phyloP scores from a whole-genome alignment of 1,140 invertebrate species.

The Oedothorax gibbosus region DNA sequence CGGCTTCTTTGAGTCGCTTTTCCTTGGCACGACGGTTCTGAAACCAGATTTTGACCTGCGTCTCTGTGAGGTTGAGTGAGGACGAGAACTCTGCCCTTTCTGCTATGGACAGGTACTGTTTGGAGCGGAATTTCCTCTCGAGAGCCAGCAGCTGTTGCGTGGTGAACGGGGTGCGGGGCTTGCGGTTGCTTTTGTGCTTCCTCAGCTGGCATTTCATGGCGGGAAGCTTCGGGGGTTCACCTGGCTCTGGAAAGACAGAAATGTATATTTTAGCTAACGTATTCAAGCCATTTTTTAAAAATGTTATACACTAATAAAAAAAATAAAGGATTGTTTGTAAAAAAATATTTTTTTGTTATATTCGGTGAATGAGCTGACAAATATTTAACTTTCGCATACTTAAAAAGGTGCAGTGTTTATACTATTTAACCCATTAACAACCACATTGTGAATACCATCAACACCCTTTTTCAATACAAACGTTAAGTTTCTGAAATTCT shows the following conservation, averaged over 20 bases:
- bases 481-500: no score
- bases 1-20: constrained; percentile 70
- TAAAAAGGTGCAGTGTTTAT: neutral
- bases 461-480: no score
- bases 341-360: neutral
- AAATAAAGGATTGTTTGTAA: neutral
- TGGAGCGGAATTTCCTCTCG: constrained; percentile 96
- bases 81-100: constrained; percentile 97
- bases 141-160: constrained; percentile 93
- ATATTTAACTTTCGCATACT: neutral
- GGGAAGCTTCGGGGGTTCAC: constrained; percentile 41
- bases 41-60: constrained; percentile 73
- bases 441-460: no score
- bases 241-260: constrained; percentile 50
- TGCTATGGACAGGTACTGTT: constrained; percentile 96
- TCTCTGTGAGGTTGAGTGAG: constrained; percentile 93
- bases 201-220: constrained; percentile 88
- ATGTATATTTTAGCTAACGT: no score
- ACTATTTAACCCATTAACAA: no score
- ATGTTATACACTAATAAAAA: neutral
- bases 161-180: constrained; percentile 97
- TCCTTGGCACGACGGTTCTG: constrained; percentile 73
- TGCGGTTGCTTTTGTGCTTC: constrained; percentile 96
- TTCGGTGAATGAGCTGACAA: neutral
- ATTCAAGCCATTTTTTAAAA: neutral